phyloP scores from a whole-genome alignment of 53 echinoderm and acorn worm species.

The Mesocentrotus franciscanus region DNA sequence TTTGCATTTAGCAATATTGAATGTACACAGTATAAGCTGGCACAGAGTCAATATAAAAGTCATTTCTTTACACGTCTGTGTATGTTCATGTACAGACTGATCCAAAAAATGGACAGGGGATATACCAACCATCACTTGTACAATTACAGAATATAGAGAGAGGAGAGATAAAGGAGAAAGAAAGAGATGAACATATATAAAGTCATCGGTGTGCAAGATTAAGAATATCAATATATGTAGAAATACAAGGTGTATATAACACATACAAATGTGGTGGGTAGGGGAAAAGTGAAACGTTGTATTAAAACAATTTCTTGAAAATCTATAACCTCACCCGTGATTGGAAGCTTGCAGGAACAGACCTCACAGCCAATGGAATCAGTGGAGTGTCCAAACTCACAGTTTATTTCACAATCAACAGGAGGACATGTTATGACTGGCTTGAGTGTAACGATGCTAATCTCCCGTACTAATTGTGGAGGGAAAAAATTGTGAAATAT shows the following conservation, averaged over 20 bases:
- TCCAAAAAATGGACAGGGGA: too few relatives aligned
- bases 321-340: constrained; percentile 33
- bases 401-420: constrained; percentile 49
- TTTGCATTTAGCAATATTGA: too few relatives aligned
- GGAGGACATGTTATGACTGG: constrained; percentile 58
- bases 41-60: too few relatives aligned
- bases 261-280: background rate
- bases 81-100: too few relatives aligned
- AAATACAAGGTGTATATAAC: background rate
- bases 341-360: constrained; percentile 54
- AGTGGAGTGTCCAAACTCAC: constrained; percentile 64
- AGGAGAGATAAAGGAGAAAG: background rate
- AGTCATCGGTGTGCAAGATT: background rate
- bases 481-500: background rate
- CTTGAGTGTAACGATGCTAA: constrained; percentile 34
- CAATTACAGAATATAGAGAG: background rate
- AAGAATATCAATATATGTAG: background rate
- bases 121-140: too few relatives aligned
- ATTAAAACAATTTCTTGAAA: background rate
- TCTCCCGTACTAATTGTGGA: background rate
- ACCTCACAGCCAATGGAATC: constrained; percentile 66
- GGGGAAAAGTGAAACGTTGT: background rate
- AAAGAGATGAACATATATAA: too few relatives aligned
- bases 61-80: too few relatives aligned
- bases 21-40: too few relatives aligned